Base-by-base conservation (phyloP, 2,888 invertebrate genomes). In the Drosophila kanekoi region DNA sequence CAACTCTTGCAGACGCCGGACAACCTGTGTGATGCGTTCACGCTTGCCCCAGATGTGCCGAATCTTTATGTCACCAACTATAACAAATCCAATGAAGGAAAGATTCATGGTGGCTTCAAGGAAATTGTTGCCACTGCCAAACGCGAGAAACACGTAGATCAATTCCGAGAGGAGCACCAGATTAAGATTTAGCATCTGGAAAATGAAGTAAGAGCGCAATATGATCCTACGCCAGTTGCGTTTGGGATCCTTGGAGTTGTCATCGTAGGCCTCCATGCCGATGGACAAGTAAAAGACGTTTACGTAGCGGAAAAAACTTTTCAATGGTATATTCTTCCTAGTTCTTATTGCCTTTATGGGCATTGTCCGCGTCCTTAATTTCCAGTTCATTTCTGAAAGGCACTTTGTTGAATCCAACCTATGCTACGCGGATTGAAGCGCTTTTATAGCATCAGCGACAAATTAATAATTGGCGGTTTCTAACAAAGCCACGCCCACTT, bases 21-120 rank as follows among this genome's bases (percentile, higher is more conserved):
- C 85, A 1, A 91, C 62, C 2, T 63, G 16, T 0, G 86, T 85
- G 2, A 91, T 59, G 5, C 75, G 61, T 0, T 53, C 11, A 3
- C 84, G 82, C 13, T 83, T 81, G 3, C 69, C 69, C 68, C 78
- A 81, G n/a, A 91, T 82, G 35, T 81, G 72, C 4, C 78, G 64
- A 41, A 91, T 89, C 69, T 92, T 92, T 0, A 91, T 62, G 37
- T 86, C 78, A 0, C 89, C 84, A 11, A 91, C 80, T 0, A 87
- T 40, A 0, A 86, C 81, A 51, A 86, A 90, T 0, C 91, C 90
- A 18, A 91, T 84, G 41, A 81, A 91, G 0, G 89, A 82, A 0
- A 90, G 68, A 44, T 82, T 87, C 74, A 85, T 89, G 37, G 89
- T 91, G 48, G 90, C 91, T 59, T 91, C 89, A 4, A 90, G 44